These are phyloP conservation scores for Gallirallus australis DNA, from an alignment of 2,797 vertebrate species.

Conservation along the genomic window DNA sequence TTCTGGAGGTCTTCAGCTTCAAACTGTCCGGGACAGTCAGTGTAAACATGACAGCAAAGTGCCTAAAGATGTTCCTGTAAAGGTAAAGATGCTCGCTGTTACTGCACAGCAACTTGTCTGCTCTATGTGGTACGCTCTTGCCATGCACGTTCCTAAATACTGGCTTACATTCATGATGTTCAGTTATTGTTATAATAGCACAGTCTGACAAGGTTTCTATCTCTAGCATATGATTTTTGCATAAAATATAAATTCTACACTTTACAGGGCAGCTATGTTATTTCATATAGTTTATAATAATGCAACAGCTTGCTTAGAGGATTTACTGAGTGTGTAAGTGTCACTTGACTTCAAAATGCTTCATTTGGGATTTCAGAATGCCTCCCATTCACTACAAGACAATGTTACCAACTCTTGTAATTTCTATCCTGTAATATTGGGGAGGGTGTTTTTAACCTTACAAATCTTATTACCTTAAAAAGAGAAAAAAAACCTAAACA, in stretches of 20 bases:
- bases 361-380: not conserved
- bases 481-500: not conserved
- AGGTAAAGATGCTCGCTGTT: not conserved
- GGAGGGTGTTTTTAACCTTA: not conserved
- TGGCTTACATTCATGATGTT: not conserved
- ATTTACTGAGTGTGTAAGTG: not conserved
- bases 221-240: not conserved
- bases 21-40: not conserved
- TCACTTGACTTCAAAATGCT: not conserved
- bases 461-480: not conserved
- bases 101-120: not conserved
- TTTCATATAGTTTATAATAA: not conserved
- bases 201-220: not conserved
- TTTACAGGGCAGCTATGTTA: not conserved
- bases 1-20: conserved; percentile 2
- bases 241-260: not conserved
- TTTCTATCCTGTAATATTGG: not conserved
- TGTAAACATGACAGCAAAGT: not conserved
- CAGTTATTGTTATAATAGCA: not conserved
- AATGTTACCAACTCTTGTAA: not conserved
- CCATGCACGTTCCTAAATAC: not conserved
- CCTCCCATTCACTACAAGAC: not conserved
- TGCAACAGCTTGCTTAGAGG: not conserved
- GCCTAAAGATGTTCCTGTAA: not conserved
- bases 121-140: not conserved